Conservation (phyloP, 2,113 vertebrate species). For the Microtus oregoni region DNA sequence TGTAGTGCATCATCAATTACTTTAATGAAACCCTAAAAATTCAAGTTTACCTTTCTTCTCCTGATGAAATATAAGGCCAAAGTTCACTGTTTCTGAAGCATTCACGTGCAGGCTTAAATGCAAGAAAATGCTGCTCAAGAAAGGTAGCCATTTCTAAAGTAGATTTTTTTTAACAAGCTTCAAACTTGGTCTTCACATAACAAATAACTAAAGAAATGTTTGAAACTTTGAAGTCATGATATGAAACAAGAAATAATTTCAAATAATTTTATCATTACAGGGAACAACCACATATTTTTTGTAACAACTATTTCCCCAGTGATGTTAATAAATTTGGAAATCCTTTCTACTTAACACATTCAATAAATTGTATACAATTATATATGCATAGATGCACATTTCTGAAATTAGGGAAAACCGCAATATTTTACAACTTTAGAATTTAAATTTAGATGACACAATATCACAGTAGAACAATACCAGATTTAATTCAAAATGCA, state of each 20-base stretch:
- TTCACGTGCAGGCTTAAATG: conserved; percentile 4
- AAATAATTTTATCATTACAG: background rate
- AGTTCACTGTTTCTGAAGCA: background rate
- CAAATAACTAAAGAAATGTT: conserved; percentile 16
- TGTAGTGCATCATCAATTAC: conserved; percentile 25
- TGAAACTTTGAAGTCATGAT: background rate
- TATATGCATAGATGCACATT: background rate
- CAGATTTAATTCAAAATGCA: background rate
- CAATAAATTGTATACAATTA: background rate
- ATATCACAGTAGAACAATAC: background rate
- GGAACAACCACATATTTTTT: background rate
- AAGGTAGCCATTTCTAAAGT: background rate
- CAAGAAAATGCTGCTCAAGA: background rate
- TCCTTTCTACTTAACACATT: conserved; percentile 1
- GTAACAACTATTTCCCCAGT: background rate
- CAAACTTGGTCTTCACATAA: background rate
- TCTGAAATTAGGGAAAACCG: background rate
- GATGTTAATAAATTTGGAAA: background rate
- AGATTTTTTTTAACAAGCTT: background rate
- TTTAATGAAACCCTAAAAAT: conserved; percentile 40
- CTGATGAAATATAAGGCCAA: background rate
- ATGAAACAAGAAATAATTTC: conserved; percentile 25
- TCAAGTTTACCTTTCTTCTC: conserved; percentile 22
- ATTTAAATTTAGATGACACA: background rate
- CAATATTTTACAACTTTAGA: background rate